These are phyloP conservation scores for Bacillus rossius DNA, from an alignment of 1,140 invertebrate species.

Conservation along the genomic window DNA sequence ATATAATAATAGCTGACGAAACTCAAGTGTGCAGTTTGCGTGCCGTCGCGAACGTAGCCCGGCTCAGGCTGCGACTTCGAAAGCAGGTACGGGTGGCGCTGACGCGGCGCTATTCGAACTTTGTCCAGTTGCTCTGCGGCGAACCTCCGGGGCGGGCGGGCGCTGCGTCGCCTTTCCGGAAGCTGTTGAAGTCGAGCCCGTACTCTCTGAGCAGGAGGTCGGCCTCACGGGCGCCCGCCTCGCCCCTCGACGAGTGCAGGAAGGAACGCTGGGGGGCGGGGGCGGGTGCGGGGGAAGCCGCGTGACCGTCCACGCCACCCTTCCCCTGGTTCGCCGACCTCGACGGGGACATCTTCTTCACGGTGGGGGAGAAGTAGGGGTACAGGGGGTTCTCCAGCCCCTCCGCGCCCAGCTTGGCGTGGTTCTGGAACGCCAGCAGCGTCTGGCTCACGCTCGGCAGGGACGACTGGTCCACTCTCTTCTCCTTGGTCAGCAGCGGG, in stretches of 20 bases:
- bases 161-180: slow-evolving; percentile 5
- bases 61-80: no score
- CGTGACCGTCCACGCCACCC: neutral
- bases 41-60: no score
- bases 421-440: slow-evolving; percentile 31
- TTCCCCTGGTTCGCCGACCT: neutral
- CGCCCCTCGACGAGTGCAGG: neutral
- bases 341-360: neutral
- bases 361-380: slow-evolving; percentile 47
- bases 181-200: slow-evolving; percentile 30
- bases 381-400: slow-evolving; percentile 54
- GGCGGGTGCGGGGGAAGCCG: neutral
- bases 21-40: no score
- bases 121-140: slow-evolving; percentile 28
- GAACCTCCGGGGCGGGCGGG: neutral
- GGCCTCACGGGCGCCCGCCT: slow-evolving; percentile 3
- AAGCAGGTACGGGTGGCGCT: no score
- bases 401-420: slow-evolving; percentile 24
- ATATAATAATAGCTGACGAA: no score
- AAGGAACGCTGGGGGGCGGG: neutral
- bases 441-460: slow-evolving; percentile 41
- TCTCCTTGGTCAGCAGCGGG: slow-evolving; percentile 45
- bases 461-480: slow-evolving; percentile 13
- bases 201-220: slow-evolving; percentile 26
- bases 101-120: slow-evolving; percentile 23